Conservation (phyloP, 2,888 invertebrate species). For the Drosophila percnosoma region DNA sequence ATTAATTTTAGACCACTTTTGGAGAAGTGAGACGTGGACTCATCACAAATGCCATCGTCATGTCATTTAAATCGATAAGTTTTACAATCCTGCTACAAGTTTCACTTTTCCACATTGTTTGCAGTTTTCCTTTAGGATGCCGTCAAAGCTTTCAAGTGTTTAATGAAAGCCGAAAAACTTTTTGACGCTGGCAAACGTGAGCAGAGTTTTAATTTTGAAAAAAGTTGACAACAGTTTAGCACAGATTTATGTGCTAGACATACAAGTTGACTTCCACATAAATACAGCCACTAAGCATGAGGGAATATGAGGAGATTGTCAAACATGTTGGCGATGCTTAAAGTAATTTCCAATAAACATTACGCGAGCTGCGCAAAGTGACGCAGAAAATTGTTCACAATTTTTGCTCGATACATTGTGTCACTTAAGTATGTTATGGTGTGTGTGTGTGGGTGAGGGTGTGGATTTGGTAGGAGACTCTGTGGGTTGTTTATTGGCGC, state of each 20-base stretch:
- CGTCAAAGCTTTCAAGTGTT: conserved; percentile 56
- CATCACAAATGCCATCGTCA: conserved; percentile 3
- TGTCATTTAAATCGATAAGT: conserved; percentile 10
- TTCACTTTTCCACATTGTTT: conserved; percentile 45
- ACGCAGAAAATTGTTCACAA: conserved; percentile 53
- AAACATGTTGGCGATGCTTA: conserved; percentile 41
- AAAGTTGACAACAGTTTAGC: conserved; percentile 43
- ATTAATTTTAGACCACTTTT: neutral
- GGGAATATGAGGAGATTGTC: conserved; percentile 5
- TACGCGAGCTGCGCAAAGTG: conserved; percentile 51
- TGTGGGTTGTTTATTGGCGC: conserved; percentile 60
- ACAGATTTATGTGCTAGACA: conserved; percentile 63
- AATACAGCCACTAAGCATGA: conserved; percentile 62
- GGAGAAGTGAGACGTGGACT: neutral
- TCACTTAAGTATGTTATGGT: conserved; percentile 13
- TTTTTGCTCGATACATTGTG: conserved; percentile 36
- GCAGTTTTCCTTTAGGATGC: conserved; percentile 35
- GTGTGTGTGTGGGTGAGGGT: conserved; percentile 1
- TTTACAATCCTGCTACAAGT: conserved; percentile 19
- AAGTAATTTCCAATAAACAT: conserved; percentile 73
- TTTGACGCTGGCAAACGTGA: conserved; percentile 60
- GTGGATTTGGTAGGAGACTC: conserved; percentile 6
- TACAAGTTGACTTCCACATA: conserved; percentile 19
- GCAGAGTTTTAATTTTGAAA: conserved; percentile 55
- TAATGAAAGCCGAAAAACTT: conserved; percentile 59